A percentile compares a stretch with the other conserved stretches of the same genome.
Evolutionary conservation across 2,113 vertebrate species (phyloP).

Genomic region (Poeciliopsis turrubarensis): DNA sequence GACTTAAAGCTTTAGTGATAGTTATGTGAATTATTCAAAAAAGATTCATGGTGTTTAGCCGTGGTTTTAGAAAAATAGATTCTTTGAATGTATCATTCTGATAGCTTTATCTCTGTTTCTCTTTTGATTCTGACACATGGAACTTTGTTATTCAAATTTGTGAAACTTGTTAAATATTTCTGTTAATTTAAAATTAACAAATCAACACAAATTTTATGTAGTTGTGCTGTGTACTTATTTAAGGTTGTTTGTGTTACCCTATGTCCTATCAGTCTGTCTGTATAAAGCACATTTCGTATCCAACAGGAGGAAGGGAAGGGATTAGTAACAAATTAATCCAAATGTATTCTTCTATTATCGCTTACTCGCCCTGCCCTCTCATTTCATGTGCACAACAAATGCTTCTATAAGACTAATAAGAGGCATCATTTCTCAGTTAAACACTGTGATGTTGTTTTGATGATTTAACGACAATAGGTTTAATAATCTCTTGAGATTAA

Average conservation of each 20-base stretch:
- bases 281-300: neutral
- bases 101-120: neutral
- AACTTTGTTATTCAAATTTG: neutral
- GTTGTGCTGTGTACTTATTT: neutral
- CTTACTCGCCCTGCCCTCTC: neutral
- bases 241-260: neutral
- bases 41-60: neutral
- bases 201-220: too few relatives aligned
- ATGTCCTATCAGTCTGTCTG: neutral
- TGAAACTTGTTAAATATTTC: neutral
- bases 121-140: neutral
- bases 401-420: neutral
- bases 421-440: neutral
- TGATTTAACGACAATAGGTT: too few relatives aligned
- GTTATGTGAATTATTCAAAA: conserved; percentile 9
- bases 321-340: neutral
- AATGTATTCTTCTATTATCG: neutral
- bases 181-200: neutral
- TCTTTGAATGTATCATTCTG: too few relatives aligned
- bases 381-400: neutral
- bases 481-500: neutral
- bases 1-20: conserved; percentile 22
- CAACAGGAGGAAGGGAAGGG: neutral
- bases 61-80: neutral
- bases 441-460: too few relatives aligned